phyloP scores from a whole-genome alignment of 2,113 vertebrate species.

The Accipiter virgatus region DNA sequence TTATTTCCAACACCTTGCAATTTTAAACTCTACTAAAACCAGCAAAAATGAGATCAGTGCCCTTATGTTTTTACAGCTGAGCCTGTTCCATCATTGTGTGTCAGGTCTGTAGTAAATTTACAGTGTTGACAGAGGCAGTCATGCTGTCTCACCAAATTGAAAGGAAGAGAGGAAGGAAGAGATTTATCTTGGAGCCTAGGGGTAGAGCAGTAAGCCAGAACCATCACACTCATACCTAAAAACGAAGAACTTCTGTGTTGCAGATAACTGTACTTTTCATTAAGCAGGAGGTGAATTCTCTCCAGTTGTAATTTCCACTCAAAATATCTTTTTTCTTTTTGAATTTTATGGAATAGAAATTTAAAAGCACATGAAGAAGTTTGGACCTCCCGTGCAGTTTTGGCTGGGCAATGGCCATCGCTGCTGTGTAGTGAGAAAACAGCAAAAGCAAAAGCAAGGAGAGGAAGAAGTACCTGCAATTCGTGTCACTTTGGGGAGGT shows the following conservation, averaged over 20 bases:
- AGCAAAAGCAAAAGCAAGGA: neutral
- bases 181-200: conserved; percentile 19
- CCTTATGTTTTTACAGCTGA: neutral
- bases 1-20: conserved; percentile 8
- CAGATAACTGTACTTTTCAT: neutral
- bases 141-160: neutral
- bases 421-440: neutral
- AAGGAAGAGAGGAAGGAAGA: neutral
- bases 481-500: neutral
- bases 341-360: neutral
- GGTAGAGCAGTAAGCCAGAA: neutral
- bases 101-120: conserved; percentile 26
- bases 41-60: conserved; percentile 7
- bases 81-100: neutral
- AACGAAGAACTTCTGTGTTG: neutral
- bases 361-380: neutral
- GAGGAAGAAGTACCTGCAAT: neutral
- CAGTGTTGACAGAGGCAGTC: neutral
- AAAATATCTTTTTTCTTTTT: neutral
- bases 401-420: neutral
- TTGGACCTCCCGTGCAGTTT: neutral
- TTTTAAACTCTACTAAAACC: conserved; percentile 24
- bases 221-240: neutral
- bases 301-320: neutral
- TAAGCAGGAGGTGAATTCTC: neutral